Evolutionary conservation across 2,888 invertebrate genomes (phyloP).

Genomic region (Diabrotica balteata): DNA sequence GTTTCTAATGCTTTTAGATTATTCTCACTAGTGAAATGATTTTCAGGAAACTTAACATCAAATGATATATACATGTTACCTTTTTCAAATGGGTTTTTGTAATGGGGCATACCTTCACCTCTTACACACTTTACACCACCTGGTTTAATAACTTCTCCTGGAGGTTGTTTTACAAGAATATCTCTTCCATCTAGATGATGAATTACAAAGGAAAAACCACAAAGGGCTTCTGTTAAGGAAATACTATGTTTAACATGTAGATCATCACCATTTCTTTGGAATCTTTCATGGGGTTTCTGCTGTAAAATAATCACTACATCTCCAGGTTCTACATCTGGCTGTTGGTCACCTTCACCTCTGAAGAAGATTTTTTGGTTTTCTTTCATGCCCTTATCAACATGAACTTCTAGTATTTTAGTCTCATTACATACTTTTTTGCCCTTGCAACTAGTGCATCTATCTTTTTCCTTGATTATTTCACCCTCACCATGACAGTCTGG

Average conservation of each 20-base stretch:
- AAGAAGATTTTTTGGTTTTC: conserved; percentile 87
- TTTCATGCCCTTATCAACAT: conserved; percentile 86
- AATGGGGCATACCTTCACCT: conserved; percentile 91
- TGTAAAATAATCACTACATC: conserved; percentile 89
- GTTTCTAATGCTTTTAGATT: conserved; percentile 74
- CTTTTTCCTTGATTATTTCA: conserved; percentile 78
- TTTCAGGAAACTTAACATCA: conserved; percentile 83
- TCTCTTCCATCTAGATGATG: conserved; percentile 89
- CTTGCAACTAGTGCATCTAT: conserved; percentile 81
- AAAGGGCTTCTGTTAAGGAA: conserved; percentile 86
- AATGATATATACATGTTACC: conserved; percentile 90
- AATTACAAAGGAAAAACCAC: conserved; percentile 86
- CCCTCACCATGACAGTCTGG: conserved; percentile 74
- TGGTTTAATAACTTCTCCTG: conserved; percentile 85
- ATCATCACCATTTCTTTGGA: conserved; percentile 79
- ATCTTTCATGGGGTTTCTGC: conserved; percentile 79
- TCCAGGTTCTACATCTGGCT: conserved; percentile 84
- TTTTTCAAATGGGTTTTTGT: conserved; percentile 83
- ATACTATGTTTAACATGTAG: conserved; percentile 77
- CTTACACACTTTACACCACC: conserved; percentile 79
- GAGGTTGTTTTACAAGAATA: conserved; percentile 76
- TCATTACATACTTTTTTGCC: conserved; percentile 86
- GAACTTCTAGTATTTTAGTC: conserved; percentile 84
- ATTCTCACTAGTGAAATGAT: conserved; percentile 76
- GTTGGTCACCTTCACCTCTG: conserved; percentile 89